Evolutionary conservation across 1,140 invertebrate genomes (phyloP), one percentile per base, ranked within the genome.

Genomic region (Drosophila simulans): DNA sequence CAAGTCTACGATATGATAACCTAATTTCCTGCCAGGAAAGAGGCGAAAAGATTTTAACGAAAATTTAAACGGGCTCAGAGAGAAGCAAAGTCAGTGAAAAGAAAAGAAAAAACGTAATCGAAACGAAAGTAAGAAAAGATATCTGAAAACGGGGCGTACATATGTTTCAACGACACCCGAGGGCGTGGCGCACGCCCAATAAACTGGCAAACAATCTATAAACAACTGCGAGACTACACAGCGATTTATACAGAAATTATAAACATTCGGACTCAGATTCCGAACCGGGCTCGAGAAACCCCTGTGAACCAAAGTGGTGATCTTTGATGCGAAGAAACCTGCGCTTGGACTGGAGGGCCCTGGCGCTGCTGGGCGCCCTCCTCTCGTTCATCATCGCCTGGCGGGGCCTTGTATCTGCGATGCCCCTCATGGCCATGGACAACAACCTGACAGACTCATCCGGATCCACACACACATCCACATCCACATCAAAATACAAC

Each of bases 321-420:
- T 91, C 78, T 90, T 92, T 85, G 74, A 92, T 92, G 91, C 91
- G 90, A 90, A 92, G 79, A 86, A 91, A 91, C 79, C 83, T 83
- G 82, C 90, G 91, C 64, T 74, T 91, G 73, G 75, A 91, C 72
- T 92, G 91, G 91, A 92, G 91, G 91, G 91, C 91, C 91, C 91
- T 92, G 83, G 91, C 91, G 54, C 77, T 91, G 91, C 91, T 92
- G 82, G 91, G 91, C 80, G 91, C 91, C 91, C 91, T 92, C 91
- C 90, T 92, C 46, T 79, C 84, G 74, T 70, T 85, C 64, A 72
- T 92, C 45, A 91, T 91, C 48, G 69, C 77, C 66, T 92, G 91
- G 90, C 72, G 75, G 48, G 77, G 81, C 12, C 56, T 91, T 70
- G 80, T 84, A 25, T 82, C 78, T 63, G 89, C 88, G 35, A 90